Conservation (phyloP, 2,888 invertebrate species). For the Meiosimyza decipiens region DNA sequence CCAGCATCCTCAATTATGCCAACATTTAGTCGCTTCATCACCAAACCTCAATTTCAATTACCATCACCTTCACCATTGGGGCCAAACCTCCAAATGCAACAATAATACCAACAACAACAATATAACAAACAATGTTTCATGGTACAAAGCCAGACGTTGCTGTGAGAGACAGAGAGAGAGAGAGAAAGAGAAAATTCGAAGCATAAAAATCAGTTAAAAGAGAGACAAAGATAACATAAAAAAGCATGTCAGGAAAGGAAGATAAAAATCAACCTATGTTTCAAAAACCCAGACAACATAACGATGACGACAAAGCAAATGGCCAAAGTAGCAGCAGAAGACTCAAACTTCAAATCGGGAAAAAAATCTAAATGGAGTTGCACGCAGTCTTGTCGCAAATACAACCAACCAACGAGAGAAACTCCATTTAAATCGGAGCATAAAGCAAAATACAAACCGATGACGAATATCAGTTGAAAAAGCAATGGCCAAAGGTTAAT, state of each 20-base stretch:
- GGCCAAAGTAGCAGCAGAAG: slow-evolving; percentile 28
- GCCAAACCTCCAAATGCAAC: slow-evolving; percentile 9
- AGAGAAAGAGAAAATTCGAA: not conserved
- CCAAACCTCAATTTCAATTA: slow-evolving; percentile 63
- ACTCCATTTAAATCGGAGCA: slow-evolving; percentile 58
- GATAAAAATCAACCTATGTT: slow-evolving; percentile 20
- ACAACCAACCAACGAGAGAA: slow-evolving; percentile 9
- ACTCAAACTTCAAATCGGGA: slow-evolving; percentile 42
- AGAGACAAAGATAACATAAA: slow-evolving; percentile 10
- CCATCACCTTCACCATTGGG: slow-evolving; percentile 42
- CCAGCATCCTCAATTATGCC: slow-evolving; percentile 31
- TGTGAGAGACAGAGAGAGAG: slow-evolving; percentile 6
- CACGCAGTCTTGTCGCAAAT: slow-evolving; percentile 18
- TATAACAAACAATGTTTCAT: not conserved
- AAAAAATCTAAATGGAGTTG: slow-evolving; percentile 8
- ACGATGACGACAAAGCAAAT: slow-evolving; percentile 34
- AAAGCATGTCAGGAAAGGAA: not conserved
- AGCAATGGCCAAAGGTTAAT: slow-evolving; percentile 63
- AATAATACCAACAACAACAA: not conserved
- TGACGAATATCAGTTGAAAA: slow-evolving; percentile 60
- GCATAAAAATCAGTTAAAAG: not conserved
- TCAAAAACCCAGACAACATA: slow-evolving; percentile 26
- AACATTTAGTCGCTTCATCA: slow-evolving; percentile 58
- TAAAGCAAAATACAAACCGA: slow-evolving; percentile 35
- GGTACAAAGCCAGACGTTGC: not conserved